A percentile compares a stretch with the other conserved stretches of the same genome.
These are phyloP conservation scores for Himalopsyche japonica DNA, from an alignment of 2,888 invertebrate genomes.

Conservation along the genomic window DNA sequence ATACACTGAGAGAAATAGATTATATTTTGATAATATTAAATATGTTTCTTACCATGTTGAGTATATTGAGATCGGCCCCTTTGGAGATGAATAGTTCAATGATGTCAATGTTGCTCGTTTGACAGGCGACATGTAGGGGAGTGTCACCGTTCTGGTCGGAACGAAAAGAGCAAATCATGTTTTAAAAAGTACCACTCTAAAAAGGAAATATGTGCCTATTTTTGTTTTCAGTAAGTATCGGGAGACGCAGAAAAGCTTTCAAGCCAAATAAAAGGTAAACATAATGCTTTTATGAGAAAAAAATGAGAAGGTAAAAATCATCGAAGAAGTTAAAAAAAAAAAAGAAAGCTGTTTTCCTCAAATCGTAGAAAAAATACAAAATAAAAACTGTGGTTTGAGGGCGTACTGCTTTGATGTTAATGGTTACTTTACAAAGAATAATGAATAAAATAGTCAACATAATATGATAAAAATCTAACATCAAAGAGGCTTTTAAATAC, in stretches of 20 bases:
- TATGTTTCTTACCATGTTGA: constrained; percentile 67
- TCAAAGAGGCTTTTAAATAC: too few relatives aligned
- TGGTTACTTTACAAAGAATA: neutral
- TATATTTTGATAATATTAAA: too few relatives aligned
- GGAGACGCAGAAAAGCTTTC: neutral
- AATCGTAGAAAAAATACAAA: neutral
- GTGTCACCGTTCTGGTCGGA: constrained; percentile 66
- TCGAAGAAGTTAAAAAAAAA: neutral
- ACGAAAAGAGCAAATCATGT: constrained; percentile 36
- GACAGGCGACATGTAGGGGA: constrained; percentile 75
- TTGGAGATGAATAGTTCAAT: constrained; percentile 69
- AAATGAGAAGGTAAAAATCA: neutral
- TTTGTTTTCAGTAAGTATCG: neutral
- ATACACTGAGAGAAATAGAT: too few relatives aligned
- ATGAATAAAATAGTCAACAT: neutral
- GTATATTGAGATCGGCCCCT: constrained; percentile 72
- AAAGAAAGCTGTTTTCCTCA: neutral
- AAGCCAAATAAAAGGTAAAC: neutral
- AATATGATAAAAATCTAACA: too few relatives aligned
- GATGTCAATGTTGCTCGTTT: constrained; percentile 70
- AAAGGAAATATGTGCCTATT: neutral
- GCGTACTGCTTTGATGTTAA: neutral
- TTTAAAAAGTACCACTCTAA: neutral
- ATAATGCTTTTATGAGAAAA: neutral
- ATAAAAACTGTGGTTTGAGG: neutral